Evolutionary conservation across 2,888 invertebrate genomes (phyloP), one percentile per base, ranked within the genome.

Genomic region (Syrphus vitripennis): DNA sequence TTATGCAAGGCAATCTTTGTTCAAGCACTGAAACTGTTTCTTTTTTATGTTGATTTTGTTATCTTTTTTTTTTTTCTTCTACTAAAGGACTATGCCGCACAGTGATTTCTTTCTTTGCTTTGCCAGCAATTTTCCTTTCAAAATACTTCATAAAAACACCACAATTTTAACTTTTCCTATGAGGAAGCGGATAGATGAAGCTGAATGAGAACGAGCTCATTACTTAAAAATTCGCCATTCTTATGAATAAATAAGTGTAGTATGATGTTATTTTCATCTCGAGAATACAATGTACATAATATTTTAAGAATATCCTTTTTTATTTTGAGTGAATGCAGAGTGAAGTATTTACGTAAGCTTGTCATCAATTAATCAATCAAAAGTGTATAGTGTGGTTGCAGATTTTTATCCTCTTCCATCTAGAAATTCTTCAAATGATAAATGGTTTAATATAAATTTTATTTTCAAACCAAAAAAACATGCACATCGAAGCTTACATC

Each of bases 351-450:
- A 24, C 9, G 26, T 63, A 42, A 63, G 65, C 45, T 65, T 45
- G 65, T 65, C 65, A 45, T 45, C 19, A 45, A 65, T 65, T 65
- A 65, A 65, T 65, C 65, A 65, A 65, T 65, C 65, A 65, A 5
- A 65, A 65, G 12, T 24, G 26, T n/a, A 14, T 9, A 31, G 24
- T 59, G 29, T 45, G 65, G 45, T 45, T 45, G 65, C 29, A 16
- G 29, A 19, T 45, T 26, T 40, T 26, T 40, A 65, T 65, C 45
- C 65, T 21, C 16, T 45, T n/a, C n/a, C n/a, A n/a, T n/a, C 45
- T 21, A 6, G 59, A 65, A 65, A 45, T 63, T 29, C 63, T 29
- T 2, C 7, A 65, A 45, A 31, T 65, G 65, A 65, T 65, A 45
- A 65, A 65, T 45, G 21, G 29, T 31, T 6, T 42, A 16, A 5